A percentile compares a stretch with the other conserved stretches of the same genome.
Conservation (phyloP, 2,888 invertebrate genomes). For the Thalpophila matura region DNA sequence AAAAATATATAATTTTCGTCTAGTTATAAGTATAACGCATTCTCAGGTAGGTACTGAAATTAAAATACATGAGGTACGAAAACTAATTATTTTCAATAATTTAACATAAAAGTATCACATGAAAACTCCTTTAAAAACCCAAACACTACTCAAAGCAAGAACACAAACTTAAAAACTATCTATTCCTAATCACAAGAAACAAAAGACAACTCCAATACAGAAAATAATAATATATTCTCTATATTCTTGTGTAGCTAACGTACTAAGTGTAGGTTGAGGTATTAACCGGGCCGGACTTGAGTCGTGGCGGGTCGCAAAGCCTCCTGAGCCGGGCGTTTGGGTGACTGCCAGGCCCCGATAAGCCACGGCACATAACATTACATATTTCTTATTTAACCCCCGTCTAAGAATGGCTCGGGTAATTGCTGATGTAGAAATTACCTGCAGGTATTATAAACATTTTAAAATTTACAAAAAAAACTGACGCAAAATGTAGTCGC, state of each 20-base stretch:
- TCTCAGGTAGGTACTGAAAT: too few relatives aligned
- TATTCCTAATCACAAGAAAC: slow-evolving; percentile 20
- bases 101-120: not conserved
- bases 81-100: too few relatives aligned
- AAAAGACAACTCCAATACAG: slow-evolving; percentile 38
- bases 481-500: not conserved
- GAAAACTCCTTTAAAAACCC: not conserved
- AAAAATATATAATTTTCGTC: too few relatives aligned
- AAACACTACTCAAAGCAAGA: slow-evolving; percentile 6
- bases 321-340: slow-evolving; percentile 72
- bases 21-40: too few relatives aligned
- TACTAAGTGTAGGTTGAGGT: slow-evolving; percentile 62
- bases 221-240: slow-evolving; percentile 20
- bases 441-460: slow-evolving; percentile 24
- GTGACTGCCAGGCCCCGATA: slow-evolving; percentile 76
- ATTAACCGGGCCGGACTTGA: slow-evolving; percentile 73
- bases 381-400: slow-evolving; percentile 74
- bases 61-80: too few relatives aligned
- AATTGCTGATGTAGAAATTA: slow-evolving; percentile 48
- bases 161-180: not conserved
- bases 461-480: slow-evolving; percentile 20
- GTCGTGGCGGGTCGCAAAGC: slow-evolving; percentile 74
- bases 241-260: slow-evolving; percentile 35
- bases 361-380: slow-evolving; percentile 71
- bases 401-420: slow-evolving; percentile 44